These are phyloP conservation scores for Salminus brasiliensis DNA, from an alignment of 2,113 vertebrate species.

Conservation along the genomic window DNA sequence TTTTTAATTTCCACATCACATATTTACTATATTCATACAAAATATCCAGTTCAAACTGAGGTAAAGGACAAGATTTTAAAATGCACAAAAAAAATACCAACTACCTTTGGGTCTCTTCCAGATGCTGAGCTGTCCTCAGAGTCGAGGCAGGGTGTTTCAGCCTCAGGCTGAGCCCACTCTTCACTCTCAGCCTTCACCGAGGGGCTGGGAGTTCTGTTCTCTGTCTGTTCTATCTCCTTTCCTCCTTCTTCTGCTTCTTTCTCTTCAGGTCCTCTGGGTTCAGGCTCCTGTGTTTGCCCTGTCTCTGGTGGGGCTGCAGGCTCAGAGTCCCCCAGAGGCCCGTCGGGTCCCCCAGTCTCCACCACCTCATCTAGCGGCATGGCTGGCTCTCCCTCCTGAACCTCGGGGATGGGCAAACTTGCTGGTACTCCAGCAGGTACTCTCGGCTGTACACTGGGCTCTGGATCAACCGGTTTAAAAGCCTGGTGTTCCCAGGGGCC, in stretches of 20 bases:
- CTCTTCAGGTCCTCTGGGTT: constrained; percentile 54
- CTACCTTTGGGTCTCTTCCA: constrained; percentile 91
- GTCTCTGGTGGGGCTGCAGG: neutral
- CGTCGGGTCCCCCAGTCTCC: neutral
- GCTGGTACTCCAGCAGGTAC: neutral
- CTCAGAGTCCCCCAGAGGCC: neutral
- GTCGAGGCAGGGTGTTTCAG: constrained; percentile 74
- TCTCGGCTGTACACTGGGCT: constrained; percentile 43
- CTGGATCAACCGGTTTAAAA: constrained; percentile 65
- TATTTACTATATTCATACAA: too few species aligned
- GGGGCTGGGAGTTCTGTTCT: constrained; percentile 72
- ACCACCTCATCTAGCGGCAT: constrained; percentile 27
- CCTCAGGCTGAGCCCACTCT: constrained; percentile 76
- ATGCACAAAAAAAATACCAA: too few species aligned
- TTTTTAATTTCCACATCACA: too few species aligned
- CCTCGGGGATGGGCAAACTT: neutral
- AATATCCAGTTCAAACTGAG: too few species aligned
- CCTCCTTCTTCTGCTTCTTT: constrained; percentile 70
- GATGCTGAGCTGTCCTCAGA: constrained; percentile 91
- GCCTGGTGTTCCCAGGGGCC: constrained; percentile 88
- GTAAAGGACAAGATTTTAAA: too few species aligned
- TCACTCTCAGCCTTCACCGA: constrained; percentile 75
- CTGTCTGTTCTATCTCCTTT: constrained; percentile 72
- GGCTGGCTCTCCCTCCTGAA: constrained; percentile 56
- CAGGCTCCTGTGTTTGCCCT: constrained; percentile 40